Evolutionary conservation across 92 coral and sea anemone genomes (phyloP), one percentile per base, ranked within the genome.

Genomic region (Bergia puertoricense): DNA sequence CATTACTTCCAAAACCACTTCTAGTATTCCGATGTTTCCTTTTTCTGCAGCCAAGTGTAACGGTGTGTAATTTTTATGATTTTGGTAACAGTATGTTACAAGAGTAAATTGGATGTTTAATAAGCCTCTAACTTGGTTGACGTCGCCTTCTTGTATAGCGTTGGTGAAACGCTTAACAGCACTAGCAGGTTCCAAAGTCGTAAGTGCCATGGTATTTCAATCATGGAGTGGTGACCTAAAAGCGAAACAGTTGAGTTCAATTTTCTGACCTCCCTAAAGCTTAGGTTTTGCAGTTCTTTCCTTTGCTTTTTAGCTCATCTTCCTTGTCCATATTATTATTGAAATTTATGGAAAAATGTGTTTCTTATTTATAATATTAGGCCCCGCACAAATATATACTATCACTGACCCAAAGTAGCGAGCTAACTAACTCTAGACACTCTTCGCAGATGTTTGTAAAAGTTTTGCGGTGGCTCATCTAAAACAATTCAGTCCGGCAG

Each of bases 31-130:
- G 6, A 3, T 42, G 72, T 82, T 50, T 15, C 86, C 88, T 3
- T 82, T 48, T 82, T 57, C 68, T 8, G 84, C 88, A 41, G 91
- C 91, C 42, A 82, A 39, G 66, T 82, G 91, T 37, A 89, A 86
- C 6, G 88, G 71, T 38, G 77, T 89, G 41, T 59, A 59, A 76
- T 89, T 22, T 67, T 82, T 89, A 22, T 82, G 76, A 75, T 74
- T 75, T 9, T 41, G 88, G 42, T 57, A 8, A 11, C 6, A 18
- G 1, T 1, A 13, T 6, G 40, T 43, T 6, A 39, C 77, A 74
- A 74, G 77, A 37, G 45, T 39, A 11, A 6, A 14, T 6, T 74
- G 43, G 11, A 7, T 2, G 38, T 38, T 36, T 74, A 74, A 43
- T 0, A 74, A 39, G 7, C 4, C 43, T 74, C 45, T 74, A 74